phyloP scores from a whole-genome alignment of 2,797 vertebrate species.

The Pseudochaenichthys georgianus region DNA sequence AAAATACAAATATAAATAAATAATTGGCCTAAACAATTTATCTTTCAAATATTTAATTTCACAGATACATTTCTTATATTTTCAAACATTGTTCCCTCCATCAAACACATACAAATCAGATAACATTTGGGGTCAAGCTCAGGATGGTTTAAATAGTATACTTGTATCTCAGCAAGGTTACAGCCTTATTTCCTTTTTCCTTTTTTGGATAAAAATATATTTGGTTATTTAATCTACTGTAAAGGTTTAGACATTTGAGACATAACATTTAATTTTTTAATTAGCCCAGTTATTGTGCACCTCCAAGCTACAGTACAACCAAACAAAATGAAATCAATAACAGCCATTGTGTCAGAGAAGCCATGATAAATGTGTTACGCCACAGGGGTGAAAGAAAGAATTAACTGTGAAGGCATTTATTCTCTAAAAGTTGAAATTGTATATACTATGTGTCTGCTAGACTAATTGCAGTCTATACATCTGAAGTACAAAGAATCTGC shows the following conservation, averaged over 20 bases:
- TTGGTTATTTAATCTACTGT: neutral
- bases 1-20: neutral
- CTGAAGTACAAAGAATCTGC: conserved; percentile 5
- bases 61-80: conserved; percentile 4
- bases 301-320: conserved; percentile 23
- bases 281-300: conserved; percentile 26
- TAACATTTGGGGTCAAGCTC: neutral
- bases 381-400: conserved; percentile 28
- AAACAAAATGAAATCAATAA: conserved; percentile 58
- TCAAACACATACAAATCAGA: neutral
- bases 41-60: neutral
- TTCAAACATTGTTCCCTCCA: neutral
- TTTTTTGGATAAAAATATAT: conserved; percentile 4
- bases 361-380: conserved; percentile 53
- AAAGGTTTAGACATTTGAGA: neutral
- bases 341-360: conserved; percentile 56
- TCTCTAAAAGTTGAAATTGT: conserved; percentile 1
- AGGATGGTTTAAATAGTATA: neutral
- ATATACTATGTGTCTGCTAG: neutral
- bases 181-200: neutral
- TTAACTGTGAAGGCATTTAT: conserved; percentile 30
- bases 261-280: conserved; percentile 24
- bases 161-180: neutral
- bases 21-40: neutral
- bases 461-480: neutral